Conservation (phyloP, 92 coral and sea anemone genomes). For the Siderastrea radians region DNA sequence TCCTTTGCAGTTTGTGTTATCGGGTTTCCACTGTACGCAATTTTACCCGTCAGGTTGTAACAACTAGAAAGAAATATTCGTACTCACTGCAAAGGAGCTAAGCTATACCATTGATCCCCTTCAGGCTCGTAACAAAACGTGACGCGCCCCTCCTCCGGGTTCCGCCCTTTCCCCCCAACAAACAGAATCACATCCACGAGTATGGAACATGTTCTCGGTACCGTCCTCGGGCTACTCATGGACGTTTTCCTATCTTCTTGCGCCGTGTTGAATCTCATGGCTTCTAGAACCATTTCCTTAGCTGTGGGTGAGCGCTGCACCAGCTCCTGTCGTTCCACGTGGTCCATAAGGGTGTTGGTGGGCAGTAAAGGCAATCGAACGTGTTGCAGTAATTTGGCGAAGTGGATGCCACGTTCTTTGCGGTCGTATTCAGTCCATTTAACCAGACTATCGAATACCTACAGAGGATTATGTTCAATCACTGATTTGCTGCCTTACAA, state of each 20-base stretch:
- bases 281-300: conserved; percentile 85
- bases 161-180: conserved; percentile 78
- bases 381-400: conserved; percentile 83
- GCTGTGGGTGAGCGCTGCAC: conserved; percentile 90
- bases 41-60: no score
- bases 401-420: conserved; percentile 80
- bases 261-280: conserved; percentile 72
- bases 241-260: conserved; percentile 39
- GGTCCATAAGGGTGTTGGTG: conserved; percentile 49
- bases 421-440: conserved; percentile 85
- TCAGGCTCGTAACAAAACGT: conserved; percentile 84
- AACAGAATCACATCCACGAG: conserved; percentile 84
- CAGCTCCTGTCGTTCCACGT: conserved; percentile 72
- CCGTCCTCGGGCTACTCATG: conserved; percentile 76
- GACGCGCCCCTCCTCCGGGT: conserved; percentile 65
- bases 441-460: conserved; percentile 82
- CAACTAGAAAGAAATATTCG: background rate
- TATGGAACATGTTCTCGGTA: conserved; percentile 74
- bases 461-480: background rate
- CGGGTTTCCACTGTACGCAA: no score
- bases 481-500: background rate
- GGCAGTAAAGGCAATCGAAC: conserved; percentile 79
- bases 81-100: conserved; percentile 81
- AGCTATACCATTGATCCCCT: conserved; percentile 68
- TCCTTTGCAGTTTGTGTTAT: no score